phyloP scores from a whole-genome alignment of 2,888 invertebrate genomes.

The Gymnoscelis rufifasciata region DNA sequence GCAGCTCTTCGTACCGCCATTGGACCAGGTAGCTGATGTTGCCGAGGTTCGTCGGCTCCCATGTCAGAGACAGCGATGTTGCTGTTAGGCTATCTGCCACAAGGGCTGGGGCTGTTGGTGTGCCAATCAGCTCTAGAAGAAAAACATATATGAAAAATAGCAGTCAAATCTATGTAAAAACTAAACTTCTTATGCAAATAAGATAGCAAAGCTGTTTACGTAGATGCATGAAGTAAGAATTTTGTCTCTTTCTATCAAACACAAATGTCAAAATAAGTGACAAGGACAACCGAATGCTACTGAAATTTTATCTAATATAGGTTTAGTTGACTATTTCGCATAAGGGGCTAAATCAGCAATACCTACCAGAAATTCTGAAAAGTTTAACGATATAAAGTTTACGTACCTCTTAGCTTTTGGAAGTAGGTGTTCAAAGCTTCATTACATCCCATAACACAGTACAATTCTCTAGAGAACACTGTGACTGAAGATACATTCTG shows the following conservation, averaged over 20 bases:
- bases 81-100: slow-evolving; percentile 88
- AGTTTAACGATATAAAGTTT: not conserved
- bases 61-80: slow-evolving; percentile 88
- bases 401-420: slow-evolving; percentile 82
- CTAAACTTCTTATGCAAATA: too few species aligned
- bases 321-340: too few species aligned
- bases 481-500: slow-evolving; percentile 85
- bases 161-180: too few species aligned
- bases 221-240: too few species aligned
- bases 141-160: too few species aligned
- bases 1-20: slow-evolving; percentile 85
- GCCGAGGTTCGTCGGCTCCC: slow-evolving; percentile 82
- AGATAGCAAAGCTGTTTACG: too few species aligned
- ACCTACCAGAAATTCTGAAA: not conserved
- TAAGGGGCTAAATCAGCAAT: not conserved
- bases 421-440: slow-evolving; percentile 87
- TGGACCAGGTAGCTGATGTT: slow-evolving; percentile 83
- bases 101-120: slow-evolving; percentile 85
- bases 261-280: too few species aligned
- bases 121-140: slow-evolving; percentile 80
- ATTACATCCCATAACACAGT: slow-evolving; percentile 90
- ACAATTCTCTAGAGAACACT: slow-evolving; percentile 83
- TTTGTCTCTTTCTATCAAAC: too few species aligned
- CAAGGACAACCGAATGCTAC: too few species aligned
- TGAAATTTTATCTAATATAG: too few species aligned